Evolutionary conservation across 2,797 vertebrate genomes (phyloP), one percentile per base, ranked within the genome.

Genomic region (Pitangus sulphuratus): DNA sequence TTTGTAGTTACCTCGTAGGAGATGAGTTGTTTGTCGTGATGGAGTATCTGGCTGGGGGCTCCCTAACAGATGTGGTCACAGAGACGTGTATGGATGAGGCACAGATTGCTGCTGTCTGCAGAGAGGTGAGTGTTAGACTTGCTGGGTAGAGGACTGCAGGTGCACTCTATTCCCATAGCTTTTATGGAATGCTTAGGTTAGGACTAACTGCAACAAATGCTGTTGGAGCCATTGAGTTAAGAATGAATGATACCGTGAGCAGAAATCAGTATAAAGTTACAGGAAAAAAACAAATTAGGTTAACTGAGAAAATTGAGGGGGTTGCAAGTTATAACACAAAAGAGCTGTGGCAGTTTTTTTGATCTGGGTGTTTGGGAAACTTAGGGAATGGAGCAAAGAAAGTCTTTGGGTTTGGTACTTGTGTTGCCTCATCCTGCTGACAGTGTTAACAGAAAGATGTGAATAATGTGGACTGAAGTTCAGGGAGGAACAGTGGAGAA

Each of bases 61-160:
- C 99, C 1, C 98, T 99, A 72, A 99, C 99, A n/a, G 99, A 99
- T 74, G 99, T 99, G 76, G 99, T 99, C 50, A 99, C 99, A 17
- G 99, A 99, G 97, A 99, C 99, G 0, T 99, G 99, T 89, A 99
- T 99, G 99, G 99, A 99, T 50, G 99, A 99, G 94, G 99, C 99
- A 31, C 99, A 99, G 97, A 99, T 99, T 40, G 99, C 99, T 68
- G 99, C 99, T 71, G 99, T 99, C 45, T 99, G 99, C 97, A 98
- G 99, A 98, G 99, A 99, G 98, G 99, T 99, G 87, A 90, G 98
- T 93, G 5, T 50, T 28, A 3, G 3, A 17, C 35, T 16, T 58
- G 44, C 39, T n/a, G 47, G 12, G 4, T 1, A 15, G 28, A 56
- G 60, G 35, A 56, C 4, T 4, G 9, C 39, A 60, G 28, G 40